Percentiles rank a stretch among this genome's conserved stretches.
phyloP scores from a whole-genome alignment of 37 sponge, comb jelly and placozoan genomes.

The Aplysina aerophoba region DNA sequence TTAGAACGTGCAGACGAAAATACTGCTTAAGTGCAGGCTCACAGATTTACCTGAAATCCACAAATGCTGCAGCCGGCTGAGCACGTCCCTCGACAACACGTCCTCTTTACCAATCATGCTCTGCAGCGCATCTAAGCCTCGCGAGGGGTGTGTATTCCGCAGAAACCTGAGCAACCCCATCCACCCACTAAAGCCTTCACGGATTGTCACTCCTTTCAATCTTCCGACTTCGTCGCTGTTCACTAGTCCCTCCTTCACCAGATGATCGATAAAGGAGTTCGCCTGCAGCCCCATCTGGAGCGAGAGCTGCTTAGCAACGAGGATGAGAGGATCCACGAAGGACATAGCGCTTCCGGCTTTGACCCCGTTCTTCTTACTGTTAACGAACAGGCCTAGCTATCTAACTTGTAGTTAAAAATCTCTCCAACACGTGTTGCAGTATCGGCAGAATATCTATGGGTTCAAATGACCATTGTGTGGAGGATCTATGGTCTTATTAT shows the following conservation, averaged over 20 bases:
- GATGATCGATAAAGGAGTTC: not conserved
- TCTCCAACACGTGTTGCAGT: too few species aligned
- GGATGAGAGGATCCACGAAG: too few species aligned
- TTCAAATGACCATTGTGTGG: too few species aligned
- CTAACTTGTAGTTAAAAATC: too few species aligned
- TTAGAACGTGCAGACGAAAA: too few species aligned
- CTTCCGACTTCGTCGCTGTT: not conserved
- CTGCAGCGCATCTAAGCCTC: not conserved
- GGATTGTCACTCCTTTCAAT: not conserved
- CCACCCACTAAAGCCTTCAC: not conserved
- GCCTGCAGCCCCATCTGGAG: not conserved
- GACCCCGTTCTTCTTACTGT: too few species aligned
- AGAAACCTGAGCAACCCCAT: not conserved
- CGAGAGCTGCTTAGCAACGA: not conserved
- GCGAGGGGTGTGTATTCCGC: not conserved
- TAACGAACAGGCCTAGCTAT: too few species aligned
- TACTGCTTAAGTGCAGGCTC: too few species aligned
- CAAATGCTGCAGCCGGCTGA: not conserved
- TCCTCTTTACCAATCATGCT: not conserved
- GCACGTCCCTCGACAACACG: not conserved
- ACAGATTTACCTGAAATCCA: not conserved
- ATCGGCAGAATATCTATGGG: too few species aligned
- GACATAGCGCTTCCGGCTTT: too few species aligned
- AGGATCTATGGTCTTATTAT: too few species aligned
- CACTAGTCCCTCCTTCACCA: not conserved